Evolutionary conservation across 1,140 invertebrate species (phyloP), one percentile per base, ranked within the genome.

Genomic region (Drosophila seguyi): DNA sequence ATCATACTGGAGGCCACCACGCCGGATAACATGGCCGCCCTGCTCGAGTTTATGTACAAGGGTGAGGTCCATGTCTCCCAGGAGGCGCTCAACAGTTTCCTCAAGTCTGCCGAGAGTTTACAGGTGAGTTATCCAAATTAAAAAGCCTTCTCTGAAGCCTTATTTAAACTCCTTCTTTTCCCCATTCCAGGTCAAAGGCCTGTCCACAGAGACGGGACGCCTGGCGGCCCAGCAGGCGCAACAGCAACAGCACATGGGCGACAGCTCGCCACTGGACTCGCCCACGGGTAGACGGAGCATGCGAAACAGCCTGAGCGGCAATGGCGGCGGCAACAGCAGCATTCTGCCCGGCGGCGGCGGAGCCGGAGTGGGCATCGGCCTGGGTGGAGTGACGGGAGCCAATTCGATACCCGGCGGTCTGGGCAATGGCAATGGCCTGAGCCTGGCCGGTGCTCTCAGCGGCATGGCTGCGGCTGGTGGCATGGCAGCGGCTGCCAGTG

Each of bases 1-100:
- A 96, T 98, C 80, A 97, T 98, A 88, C 94, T 98, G 90, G 97
- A 98, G 93, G 97, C 97, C 60, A 98, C 97, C 63, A 95, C 95
- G 67, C 96, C 97, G 41, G 95, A 96, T 83, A 97, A 98, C 93
- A 97, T 98, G 96, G 95, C 97, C 63, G 97, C 97, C 8, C 94
- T 98, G 45, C 94, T 98, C 59, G 97, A 98, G 93, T 98, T 98
- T 93, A 98, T 98, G 97, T 98, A 98, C 94, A 97, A 97, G 93
- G 97, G 97, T 11, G 97, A 98, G 93, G 97, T 98, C 71, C 97
- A 98, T 93, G 97, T 98, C 73, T 97, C 97, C 80, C 97, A 98
- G 93, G 96, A 97, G 92, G 96, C 96, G 68, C 95, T 98, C 61
- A 96, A 96, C 84, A 97, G 97, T 92, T 97, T 98, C 91, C 95